Evolutionary conservation across 2,113 vertebrate genomes (phyloP).

Genomic region (Probosciger aterrimus): DNA sequence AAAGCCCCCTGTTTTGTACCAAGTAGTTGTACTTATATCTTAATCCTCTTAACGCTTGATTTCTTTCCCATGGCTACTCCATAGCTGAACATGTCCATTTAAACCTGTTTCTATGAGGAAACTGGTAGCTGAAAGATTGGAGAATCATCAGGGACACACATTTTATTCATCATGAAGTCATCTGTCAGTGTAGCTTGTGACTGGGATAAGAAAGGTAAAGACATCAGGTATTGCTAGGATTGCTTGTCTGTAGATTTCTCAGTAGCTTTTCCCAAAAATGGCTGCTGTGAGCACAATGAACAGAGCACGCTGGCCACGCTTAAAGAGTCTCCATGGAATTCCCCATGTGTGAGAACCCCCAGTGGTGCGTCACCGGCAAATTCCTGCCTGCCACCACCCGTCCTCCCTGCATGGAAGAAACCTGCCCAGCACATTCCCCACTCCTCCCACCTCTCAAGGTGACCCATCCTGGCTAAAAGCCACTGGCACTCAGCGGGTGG

Average conservation of each 20-base stretch:
- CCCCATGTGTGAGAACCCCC: neutral
- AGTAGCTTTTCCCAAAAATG: neutral
- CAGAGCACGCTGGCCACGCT: neutral
- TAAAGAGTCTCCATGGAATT: neutral
- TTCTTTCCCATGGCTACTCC: neutral
- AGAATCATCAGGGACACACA: neutral
- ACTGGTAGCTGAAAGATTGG: neutral
- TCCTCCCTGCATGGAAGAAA: rapidly evolving
- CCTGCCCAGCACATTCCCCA: neutral
- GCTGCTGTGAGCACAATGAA: neutral
- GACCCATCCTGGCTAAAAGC: neutral
- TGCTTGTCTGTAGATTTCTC: neutral
- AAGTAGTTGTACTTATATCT: neutral
- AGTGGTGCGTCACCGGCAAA: neutral
- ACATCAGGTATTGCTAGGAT: neutral
- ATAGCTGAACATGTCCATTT: neutral
- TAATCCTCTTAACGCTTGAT: neutral
- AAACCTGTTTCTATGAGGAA: neutral
- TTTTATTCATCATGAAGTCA: neutral
- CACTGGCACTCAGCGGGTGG: neutral
- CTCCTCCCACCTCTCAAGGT: neutral
- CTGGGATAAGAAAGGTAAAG: neutral
- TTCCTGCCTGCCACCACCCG: neutral
- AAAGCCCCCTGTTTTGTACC: neutral
- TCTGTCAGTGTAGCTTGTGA: neutral